Evolutionary conservation across 2,797 vertebrate species (phyloP).

Genomic region (Lateolabrax maculatus): DNA sequence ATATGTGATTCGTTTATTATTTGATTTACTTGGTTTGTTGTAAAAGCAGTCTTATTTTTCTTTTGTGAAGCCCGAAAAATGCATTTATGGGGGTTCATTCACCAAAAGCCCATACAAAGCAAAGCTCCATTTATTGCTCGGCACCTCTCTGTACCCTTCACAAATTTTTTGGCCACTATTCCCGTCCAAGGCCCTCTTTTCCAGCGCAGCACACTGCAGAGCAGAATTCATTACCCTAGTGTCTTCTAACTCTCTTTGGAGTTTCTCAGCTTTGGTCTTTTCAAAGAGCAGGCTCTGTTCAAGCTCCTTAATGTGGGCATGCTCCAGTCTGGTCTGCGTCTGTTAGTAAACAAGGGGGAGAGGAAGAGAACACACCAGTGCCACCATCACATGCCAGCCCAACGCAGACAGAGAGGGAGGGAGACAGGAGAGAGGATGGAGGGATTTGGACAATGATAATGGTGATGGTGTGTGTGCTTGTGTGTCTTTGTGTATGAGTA

Average conservation of each 20-base stretch:
- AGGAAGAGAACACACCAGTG: slow-evolving; percentile 99
- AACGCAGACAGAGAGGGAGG: slow-evolving; percentile 83
- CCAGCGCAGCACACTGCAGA: slow-evolving; percentile 81
- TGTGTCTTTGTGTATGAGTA: neutral
- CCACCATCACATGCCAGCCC: slow-evolving; percentile 99
- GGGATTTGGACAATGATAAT: slow-evolving; percentile 59
- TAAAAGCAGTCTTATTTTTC: slow-evolving; percentile 7
- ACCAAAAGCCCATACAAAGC: slow-evolving; percentile 51
- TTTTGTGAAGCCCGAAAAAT: slow-evolving; percentile 21
- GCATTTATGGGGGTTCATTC: slow-evolving; percentile 30
- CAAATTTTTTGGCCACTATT: slow-evolving; percentile 32
- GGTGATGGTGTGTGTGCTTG: slow-evolving; percentile 26
- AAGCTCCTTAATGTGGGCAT: slow-evolving; percentile 99
- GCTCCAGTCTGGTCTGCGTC: slow-evolving; percentile 99
- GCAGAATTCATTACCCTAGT: slow-evolving; percentile 98
- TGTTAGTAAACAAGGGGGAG: slow-evolving; percentile 99
- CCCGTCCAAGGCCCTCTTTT: slow-evolving; percentile 51
- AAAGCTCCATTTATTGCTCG: slow-evolving; percentile 34
- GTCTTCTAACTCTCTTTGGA: slow-evolving; percentile 99
- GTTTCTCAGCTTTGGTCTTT: slow-evolving; percentile 99
- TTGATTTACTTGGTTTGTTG: slow-evolving; percentile 22
- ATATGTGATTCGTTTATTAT: slow-evolving; percentile 1
- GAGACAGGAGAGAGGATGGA: slow-evolving; percentile 51
- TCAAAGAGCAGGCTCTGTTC: slow-evolving; percentile 99
- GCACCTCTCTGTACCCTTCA: slow-evolving; percentile 43